Conservation (phyloP, 2,797 vertebrate genomes). For the Phoxinus dragarum region DNA sequence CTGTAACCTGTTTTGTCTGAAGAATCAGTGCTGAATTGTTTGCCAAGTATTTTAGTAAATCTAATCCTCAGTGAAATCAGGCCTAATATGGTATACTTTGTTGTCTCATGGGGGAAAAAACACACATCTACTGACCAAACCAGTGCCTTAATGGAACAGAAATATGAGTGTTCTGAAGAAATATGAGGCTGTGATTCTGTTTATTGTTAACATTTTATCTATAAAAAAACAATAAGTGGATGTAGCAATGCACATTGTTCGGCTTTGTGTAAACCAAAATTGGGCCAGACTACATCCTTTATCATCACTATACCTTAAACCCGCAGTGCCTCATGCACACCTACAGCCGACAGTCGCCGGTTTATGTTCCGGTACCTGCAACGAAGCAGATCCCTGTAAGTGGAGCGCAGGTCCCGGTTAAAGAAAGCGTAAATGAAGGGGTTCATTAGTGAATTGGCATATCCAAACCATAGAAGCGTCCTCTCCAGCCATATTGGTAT, state of each 20-base stretch:
- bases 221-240: not conserved
- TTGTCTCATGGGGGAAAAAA: not conserved
- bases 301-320: constrained; percentile 61
- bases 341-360: constrained; percentile 82
- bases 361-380: constrained; percentile 86
- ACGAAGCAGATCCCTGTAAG: constrained; percentile 81
- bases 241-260: not conserved
- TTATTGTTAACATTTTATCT: not conserved
- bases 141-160: not conserved
- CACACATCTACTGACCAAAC: not conserved
- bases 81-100: not conserved
- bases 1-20: not conserved
- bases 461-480: constrained; percentile 82
- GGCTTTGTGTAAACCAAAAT: not conserved
- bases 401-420: constrained; percentile 83
- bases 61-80: not conserved
- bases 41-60: not conserved
- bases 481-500: constrained; percentile 85
- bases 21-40: not conserved
- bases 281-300: constrained; percentile 1
- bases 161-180: constrained; percentile 28
- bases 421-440: constrained; percentile 87
- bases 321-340: constrained; percentile 82
- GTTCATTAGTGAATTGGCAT: constrained; percentile 85
- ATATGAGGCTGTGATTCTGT: not conserved